Evolutionary conservation across 2,888 invertebrate species (phyloP).

Genomic region (Nasonia oneida): DNA sequence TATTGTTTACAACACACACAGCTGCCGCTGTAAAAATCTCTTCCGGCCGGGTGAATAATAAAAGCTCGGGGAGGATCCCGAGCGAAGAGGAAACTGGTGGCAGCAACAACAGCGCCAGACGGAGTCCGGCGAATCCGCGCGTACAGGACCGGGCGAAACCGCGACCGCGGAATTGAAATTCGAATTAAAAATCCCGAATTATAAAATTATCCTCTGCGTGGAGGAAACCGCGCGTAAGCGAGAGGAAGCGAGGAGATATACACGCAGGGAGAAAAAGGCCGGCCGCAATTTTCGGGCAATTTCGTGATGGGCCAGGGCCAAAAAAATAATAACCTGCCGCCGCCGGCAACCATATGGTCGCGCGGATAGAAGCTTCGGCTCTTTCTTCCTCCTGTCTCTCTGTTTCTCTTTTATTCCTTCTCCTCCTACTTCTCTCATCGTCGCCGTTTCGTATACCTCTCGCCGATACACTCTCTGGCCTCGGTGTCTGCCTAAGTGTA

Average conservation of each 20-base stretch:
- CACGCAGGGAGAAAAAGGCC: slow-evolving; percentile 57
- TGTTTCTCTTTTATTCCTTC: neutral
- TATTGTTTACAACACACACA: slow-evolving; percentile 46
- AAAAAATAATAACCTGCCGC: slow-evolving; percentile 76
- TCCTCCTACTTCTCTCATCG: slow-evolving; percentile 5
- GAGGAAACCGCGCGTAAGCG: slow-evolving; percentile 60
- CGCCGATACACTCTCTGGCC: neutral
- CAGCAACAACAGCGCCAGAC: slow-evolving; percentile 4
- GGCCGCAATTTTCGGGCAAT: slow-evolving; percentile 76
- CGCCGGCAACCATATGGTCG: slow-evolving; percentile 78
- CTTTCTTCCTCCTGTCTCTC: slow-evolving; percentile 12
- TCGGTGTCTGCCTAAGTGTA: neutral
- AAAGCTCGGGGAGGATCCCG: neutral
- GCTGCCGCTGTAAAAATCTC: slow-evolving; percentile 34
- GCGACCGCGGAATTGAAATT: slow-evolving; percentile 73
- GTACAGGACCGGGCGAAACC: neutral
- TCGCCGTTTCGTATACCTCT: slow-evolving; percentile 14
- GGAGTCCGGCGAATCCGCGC: neutral
- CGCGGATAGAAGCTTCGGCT: slow-evolving; percentile 42
- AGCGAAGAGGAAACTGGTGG: slow-evolving; percentile 2
- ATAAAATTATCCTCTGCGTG: slow-evolving; percentile 71
- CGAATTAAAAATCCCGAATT: slow-evolving; percentile 78
- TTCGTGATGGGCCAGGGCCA: slow-evolving; percentile 70
- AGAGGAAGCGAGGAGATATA: slow-evolving; percentile 26
- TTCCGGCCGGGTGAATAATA: neutral